Percentiles rank a stretch among this genome's conserved stretches.
These are phyloP conservation scores for Pungitius pungitius DNA, from an alignment of 2,113 vertebrate genomes.

Conservation along the genomic window DNA sequence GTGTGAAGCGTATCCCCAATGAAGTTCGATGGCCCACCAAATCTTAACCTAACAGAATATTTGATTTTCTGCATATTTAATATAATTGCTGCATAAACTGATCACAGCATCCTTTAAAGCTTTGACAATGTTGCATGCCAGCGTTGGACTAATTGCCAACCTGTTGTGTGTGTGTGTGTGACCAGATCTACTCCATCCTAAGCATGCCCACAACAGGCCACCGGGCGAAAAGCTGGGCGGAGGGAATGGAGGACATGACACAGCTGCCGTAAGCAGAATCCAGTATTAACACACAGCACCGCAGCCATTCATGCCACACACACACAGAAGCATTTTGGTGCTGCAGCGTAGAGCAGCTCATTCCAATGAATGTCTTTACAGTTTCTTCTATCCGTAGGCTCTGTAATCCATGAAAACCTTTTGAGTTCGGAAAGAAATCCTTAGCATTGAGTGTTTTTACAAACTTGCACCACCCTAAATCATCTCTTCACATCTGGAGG, in stretches of 20 bases:
- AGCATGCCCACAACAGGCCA: constrained; percentile 83
- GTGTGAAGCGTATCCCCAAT: background rate
- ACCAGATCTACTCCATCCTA: constrained; percentile 90
- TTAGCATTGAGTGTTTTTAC: constrained; percentile 24
- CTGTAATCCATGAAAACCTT: constrained; percentile 5
- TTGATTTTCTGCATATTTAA: constrained; percentile 18
- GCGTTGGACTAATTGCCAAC: constrained; percentile 22
- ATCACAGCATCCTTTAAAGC: constrained; percentile 16
- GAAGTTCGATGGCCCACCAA: background rate
- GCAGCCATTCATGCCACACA: constrained; percentile 18
- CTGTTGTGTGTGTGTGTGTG: constrained; percentile 26
- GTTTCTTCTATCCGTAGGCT: constrained; percentile 17
- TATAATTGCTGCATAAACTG: constrained; percentile 20
- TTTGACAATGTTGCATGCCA: constrained; percentile 27
- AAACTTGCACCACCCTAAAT: background rate
- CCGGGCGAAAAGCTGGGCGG: constrained; percentile 81
- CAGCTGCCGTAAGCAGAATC: constrained; percentile 90
- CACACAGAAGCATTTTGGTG: constrained; percentile 19
- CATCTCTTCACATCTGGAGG: constrained; percentile 4
- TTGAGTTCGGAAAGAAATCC: constrained; percentile 18
- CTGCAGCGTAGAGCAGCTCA: constrained; percentile 10
- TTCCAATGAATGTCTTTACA: constrained; percentile 12
- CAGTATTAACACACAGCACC: constrained; percentile 34
- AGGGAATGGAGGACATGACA: constrained; percentile 94
- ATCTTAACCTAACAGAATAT: constrained; percentile 5